These are phyloP conservation scores for Scaptomyza parva DNA, from an alignment of 2,888 invertebrate genomes.

Conservation along the genomic window DNA sequence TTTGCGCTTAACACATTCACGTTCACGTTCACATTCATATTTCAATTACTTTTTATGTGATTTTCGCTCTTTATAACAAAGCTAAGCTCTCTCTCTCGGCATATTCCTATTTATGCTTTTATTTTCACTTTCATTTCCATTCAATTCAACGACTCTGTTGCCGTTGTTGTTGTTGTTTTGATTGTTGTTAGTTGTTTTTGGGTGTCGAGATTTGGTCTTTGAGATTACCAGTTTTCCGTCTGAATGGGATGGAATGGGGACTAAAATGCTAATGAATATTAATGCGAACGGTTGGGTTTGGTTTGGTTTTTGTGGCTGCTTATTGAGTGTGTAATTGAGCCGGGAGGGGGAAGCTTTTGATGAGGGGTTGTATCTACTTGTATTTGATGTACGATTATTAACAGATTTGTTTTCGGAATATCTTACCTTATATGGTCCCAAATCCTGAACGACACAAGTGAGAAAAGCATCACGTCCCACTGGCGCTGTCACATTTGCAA, in stretches of 20 bases:
- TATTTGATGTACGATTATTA: constrained; percentile 48
- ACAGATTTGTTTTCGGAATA: constrained; percentile 30
- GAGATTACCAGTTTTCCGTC: constrained; percentile 60
- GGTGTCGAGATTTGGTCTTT: constrained; percentile 76
- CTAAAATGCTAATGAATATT: constrained; percentile 79
- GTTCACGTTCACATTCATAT: constrained; percentile 76
- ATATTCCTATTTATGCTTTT: constrained; percentile 70
- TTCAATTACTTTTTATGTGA: constrained; percentile 81
- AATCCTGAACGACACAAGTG: constrained; percentile 89
- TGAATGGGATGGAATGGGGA: constrained; percentile 30
- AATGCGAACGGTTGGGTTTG: constrained; percentile 56
- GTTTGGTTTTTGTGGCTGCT: constrained; percentile 63
- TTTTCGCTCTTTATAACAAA: constrained; percentile 75
- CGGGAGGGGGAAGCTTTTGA: background rate
- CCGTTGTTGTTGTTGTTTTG: constrained; percentile 23
- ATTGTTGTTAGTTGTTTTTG: constrained; percentile 53
- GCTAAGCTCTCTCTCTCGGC: constrained; percentile 64
- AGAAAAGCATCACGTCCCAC: constrained; percentile 89
- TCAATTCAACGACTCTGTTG: constrained; percentile 25
- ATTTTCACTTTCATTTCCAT: constrained; percentile 69
- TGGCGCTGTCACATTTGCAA: constrained; percentile 89
- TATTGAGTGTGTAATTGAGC: constrained; percentile 79
- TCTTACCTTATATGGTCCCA: constrained; percentile 88
- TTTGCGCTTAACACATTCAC: constrained; percentile 56
- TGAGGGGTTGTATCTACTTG: constrained; percentile 23